Conservation (phyloP, 2,888 invertebrate species). For the Thymelicus acteon region DNA sequence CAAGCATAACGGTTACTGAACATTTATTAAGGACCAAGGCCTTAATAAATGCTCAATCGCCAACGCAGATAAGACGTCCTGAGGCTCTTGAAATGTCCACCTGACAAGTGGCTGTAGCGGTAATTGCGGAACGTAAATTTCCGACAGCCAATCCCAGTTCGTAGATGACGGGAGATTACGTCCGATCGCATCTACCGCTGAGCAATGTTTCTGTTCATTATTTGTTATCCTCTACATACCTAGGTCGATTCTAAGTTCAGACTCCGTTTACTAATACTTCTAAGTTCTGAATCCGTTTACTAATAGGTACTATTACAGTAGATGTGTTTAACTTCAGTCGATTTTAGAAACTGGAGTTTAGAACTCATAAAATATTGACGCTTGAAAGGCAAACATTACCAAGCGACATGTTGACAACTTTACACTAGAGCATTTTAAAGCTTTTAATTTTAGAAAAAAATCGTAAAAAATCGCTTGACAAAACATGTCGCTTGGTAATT, state of each 20-base stretch:
- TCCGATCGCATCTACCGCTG: conserved; percentile 37
- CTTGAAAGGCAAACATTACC: too few species aligned
- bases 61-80: conserved; percentile 59
- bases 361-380: too few species aligned
- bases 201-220: conserved; percentile 37
- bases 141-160: conserved; percentile 44
- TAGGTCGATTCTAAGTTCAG: not conserved
- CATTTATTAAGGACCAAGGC: conserved; percentile 37
- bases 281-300: not conserved
- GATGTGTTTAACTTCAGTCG: too few species aligned
- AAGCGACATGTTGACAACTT: too few species aligned
- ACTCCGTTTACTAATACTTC: too few species aligned
- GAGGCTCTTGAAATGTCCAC: conserved; percentile 58
- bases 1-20: not conserved
- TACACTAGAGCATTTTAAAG: too few species aligned
- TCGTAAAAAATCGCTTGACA: too few species aligned
- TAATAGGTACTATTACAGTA: too few species aligned
- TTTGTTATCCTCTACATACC: conserved; percentile 27
- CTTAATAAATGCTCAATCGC: conserved; percentile 59
- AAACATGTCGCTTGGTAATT: too few species aligned
- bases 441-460: too few species aligned
- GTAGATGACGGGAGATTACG: conserved; percentile 38
- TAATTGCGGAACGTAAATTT: conserved; percentile 62
- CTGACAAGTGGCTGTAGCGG: conserved; percentile 58
- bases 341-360: too few species aligned